Evolutionary conservation across 1,140 invertebrate species (phyloP).

Genomic region (Conopomorpha cramerella): DNA sequence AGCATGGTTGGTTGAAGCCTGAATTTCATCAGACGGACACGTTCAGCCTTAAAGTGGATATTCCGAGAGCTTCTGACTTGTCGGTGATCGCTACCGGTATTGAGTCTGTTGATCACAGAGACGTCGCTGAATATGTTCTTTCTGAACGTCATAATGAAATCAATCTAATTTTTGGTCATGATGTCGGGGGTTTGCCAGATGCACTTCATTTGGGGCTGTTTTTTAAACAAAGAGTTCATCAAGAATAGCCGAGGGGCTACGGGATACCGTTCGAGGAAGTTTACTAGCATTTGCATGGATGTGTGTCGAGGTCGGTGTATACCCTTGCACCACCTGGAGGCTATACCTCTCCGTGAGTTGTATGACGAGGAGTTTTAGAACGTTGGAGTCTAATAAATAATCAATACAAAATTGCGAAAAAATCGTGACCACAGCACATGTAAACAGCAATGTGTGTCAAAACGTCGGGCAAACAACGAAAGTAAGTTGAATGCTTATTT

Average conservation of each 20-base stretch:
- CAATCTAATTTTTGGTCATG: conserved; percentile 16
- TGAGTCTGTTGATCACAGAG: conserved; percentile 18
- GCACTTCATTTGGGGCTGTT: conserved; percentile 11
- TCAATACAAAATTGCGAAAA: no score
- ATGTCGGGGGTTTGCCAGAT: conserved; percentile 11
- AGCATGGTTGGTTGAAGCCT: no score
- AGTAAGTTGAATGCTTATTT: no score
- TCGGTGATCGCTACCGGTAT: conserved; percentile 13
- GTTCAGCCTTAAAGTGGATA: neutral
- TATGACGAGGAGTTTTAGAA: conserved; percentile 8
- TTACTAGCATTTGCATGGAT: conserved; percentile 11
- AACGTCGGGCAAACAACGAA: no score
- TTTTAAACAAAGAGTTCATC: conserved; percentile 6
- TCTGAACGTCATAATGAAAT: conserved; percentile 14
- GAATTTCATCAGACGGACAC: no score
- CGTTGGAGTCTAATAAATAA: no score
- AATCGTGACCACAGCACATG: no score
- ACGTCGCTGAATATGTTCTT: conserved; percentile 16
- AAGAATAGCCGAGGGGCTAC: conserved; percentile 5
- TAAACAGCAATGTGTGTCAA: no score
- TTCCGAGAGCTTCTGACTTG: conserved; percentile 3
- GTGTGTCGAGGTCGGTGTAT: conserved; percentile 13
- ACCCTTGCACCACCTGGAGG: conserved; percentile 14
- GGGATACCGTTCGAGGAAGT: conserved; percentile 7
- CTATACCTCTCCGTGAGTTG: conserved; percentile 11